Conservation (phyloP, 1,140 invertebrate species). For the Neodiprion pinetum region DNA sequence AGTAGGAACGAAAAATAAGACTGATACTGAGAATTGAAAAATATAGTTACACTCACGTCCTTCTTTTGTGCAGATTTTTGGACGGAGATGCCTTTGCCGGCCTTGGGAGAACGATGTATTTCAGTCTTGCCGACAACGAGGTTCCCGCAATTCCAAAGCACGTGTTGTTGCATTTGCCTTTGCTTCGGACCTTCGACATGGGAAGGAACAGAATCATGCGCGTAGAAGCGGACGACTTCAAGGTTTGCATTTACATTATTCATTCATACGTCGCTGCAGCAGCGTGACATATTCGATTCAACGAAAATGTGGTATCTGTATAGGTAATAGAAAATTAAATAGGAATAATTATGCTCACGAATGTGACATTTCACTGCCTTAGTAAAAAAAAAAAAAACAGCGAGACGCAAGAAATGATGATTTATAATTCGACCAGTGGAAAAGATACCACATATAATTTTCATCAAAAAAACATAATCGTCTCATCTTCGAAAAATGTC, state of each 20-base stretch:
- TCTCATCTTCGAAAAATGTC: no score
- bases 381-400: no score
- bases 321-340: no score
- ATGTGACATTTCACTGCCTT: no score
- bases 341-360: no score
- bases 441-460: no score
- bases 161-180: conserved; percentile 73
- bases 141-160: conserved; percentile 73
- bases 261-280: not conserved
- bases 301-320: no score
- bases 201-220: conserved; percentile 73
- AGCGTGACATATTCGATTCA: no score
- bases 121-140: conserved; percentile 78
- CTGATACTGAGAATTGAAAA: not conserved
- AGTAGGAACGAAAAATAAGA: no score
- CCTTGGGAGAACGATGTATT: conserved; percentile 71
- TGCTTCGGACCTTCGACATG: conserved; percentile 75
- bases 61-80: conserved; percentile 64
- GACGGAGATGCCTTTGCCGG: conserved; percentile 75
- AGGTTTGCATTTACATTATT: conserved; percentile 53
- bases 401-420: no score
- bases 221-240: conserved; percentile 68
- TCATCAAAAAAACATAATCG: no score
- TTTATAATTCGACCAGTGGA: no score
- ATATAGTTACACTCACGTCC: not conserved